Evolutionary conservation across 2,113 vertebrate genomes (phyloP).

Genomic region (Saguinus midas): DNA sequence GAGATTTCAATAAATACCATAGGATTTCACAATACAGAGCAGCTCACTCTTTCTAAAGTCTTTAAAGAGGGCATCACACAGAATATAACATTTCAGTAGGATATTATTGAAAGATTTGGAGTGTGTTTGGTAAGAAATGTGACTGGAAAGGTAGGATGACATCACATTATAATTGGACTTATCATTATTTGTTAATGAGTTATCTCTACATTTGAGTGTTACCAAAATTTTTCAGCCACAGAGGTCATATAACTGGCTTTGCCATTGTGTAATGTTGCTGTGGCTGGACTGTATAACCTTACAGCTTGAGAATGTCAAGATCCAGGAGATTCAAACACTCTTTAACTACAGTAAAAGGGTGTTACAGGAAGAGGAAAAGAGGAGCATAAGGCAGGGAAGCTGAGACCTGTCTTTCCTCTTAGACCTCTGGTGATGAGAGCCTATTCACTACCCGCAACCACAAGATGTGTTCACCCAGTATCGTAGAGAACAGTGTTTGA

Average conservation of each 20-base stretch:
- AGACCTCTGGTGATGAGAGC: background rate
- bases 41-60: background rate
- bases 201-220: background rate
- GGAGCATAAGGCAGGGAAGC: background rate
- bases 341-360: background rate
- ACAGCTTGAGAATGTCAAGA: background rate
- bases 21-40: slow-evolving; percentile 9
- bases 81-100: background rate
- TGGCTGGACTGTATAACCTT: background rate
- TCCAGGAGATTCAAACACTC: background rate
- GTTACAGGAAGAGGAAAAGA: background rate
- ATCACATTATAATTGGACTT: background rate
- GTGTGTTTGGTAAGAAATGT: background rate
- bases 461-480: background rate
- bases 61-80: background rate
- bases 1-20: background rate
- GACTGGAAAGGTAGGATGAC: background rate
- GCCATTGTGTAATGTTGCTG: background rate
- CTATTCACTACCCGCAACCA: background rate
- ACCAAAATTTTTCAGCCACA: background rate
- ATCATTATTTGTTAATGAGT: background rate
- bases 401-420: background rate
- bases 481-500: background rate
- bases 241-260: background rate
- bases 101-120: slow-evolving; percentile 9